A percentile compares a stretch with the other conserved stretches of the same genome.
phyloP scores from a whole-genome alignment of 2,797 vertebrate species.

The Agapornis canus region DNA sequence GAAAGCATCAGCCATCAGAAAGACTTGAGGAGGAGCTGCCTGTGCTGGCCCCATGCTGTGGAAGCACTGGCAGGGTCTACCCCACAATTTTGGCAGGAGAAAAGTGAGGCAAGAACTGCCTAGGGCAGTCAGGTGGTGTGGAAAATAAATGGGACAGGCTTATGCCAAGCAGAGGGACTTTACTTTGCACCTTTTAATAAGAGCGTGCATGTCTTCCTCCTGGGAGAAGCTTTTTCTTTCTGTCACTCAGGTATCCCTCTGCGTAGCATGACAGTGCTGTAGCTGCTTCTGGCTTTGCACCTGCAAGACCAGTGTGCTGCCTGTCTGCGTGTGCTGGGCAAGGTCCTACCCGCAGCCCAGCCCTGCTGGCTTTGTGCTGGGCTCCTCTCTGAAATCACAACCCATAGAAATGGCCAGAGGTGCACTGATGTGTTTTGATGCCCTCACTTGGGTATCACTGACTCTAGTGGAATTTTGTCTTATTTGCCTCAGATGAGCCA shows the following conservation, averaged over 20 bases:
- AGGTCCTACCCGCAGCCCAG: background rate
- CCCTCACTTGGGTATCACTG: background rate
- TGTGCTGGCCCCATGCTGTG: accelerated
- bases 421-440: background rate
- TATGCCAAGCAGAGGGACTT: background rate
- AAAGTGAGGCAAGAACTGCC: background rate
- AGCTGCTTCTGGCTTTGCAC: slow-evolving; percentile 56
- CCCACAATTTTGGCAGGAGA: background rate
- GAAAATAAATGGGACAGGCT: background rate
- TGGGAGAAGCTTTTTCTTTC: slow-evolving; percentile 1
- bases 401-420: slow-evolving; percentile 4
- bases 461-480: background rate
- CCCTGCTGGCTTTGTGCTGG: slow-evolving; percentile 12
- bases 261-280: background rate
- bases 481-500: background rate
- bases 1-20: background rate
- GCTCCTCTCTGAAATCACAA: slow-evolving; percentile 26
- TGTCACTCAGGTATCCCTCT: slow-evolving; percentile 55
- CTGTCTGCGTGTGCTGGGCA: background rate
- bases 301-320: slow-evolving; percentile 37
- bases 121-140: no score
- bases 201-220: slow-evolving; percentile 29
- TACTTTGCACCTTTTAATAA: background rate
- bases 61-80: accelerated
- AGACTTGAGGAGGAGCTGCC: background rate